phyloP scores from a whole-genome alignment of 2,113 vertebrate genomes.

The Boleophthalmus pectinirostris region DNA sequence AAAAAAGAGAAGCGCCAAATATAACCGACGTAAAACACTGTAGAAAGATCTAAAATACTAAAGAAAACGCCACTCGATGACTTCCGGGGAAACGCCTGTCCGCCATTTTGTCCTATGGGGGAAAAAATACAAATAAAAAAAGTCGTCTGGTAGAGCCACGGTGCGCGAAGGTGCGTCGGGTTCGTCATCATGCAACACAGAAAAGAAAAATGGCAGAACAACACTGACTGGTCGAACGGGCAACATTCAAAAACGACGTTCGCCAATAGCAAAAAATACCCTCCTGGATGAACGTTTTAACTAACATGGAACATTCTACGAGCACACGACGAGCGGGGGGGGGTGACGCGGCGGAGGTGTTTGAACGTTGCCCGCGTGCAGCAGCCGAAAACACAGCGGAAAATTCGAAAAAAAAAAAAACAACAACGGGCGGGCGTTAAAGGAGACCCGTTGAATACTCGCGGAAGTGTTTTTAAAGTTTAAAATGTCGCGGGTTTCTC shows the following conservation, averaged over 20 bases:
- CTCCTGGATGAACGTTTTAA: neutral
- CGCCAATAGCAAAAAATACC: neutral
- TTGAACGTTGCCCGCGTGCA: slow-evolving; percentile 31
- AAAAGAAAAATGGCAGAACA: neutral
- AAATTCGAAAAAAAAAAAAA: too few species aligned
- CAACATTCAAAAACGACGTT: neutral
- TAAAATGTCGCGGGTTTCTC: too few species aligned
- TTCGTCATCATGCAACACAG: neutral
- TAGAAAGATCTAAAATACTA: neutral
- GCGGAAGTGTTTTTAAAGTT: too few species aligned
- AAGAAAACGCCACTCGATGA: neutral
- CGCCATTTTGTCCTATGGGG: neutral
- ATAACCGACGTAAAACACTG: neutral
- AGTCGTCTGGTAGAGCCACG: neutral
- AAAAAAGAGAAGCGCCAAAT: neutral
- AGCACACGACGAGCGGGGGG: neutral
- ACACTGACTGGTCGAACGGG: neutral
- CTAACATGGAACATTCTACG: neutral
- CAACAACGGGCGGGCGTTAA: neutral
- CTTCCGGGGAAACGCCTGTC: neutral
- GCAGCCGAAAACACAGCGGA: slow-evolving; percentile 23
- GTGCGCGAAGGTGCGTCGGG: neutral
- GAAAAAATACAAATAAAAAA: too few species aligned
- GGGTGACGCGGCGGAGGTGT: neutral
- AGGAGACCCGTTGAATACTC: neutral